Base-by-base conservation (phyloP, 2,113 vertebrate species). In the Pseudorasbora parva region DNA sequence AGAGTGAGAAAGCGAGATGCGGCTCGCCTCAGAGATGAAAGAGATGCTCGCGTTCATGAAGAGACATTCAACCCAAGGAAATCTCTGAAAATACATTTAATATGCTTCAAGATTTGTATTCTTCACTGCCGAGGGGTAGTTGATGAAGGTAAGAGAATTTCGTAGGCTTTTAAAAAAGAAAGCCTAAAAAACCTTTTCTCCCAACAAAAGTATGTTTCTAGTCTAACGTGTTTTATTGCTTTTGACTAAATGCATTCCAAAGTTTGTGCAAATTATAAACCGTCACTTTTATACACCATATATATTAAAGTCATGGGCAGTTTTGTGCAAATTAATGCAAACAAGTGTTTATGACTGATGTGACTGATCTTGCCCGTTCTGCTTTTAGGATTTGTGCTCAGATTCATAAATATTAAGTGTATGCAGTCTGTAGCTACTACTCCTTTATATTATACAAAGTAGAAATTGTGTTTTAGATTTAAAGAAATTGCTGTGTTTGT, bases 61-160 rank as follows among this genome's bases (percentile, higher is more conserved):
- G 71, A 66, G 41, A 47, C 23, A 76, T n/a, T 33, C 64, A 69
- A 47, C 51, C 30, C 17, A 60, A 37, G 33, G 30, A 54, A 25
- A 41, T 71, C 17, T 49, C 17, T 49, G 56, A 59, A n/a, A 43
- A 62, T 19, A 60, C 8, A 14, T 79, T 56, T 69, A 49, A 30
- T 27, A 56, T 68, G 72, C 57, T 78, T 19, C 27, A 23, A 51
- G 51, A 21, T 15, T 33, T 21, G 5, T 64, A 41, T 54, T 77
- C 60, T 54, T 75, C 59, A 27, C 30, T 69, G 33, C 14, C 30
- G 7, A 5, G 8, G 10, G 37, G 25, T 51, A 27, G 23, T 30
- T 54, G 37, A 12, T 30, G 43, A 19, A 86, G 81, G 85, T 86
- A 86, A 74, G 85, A 79, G 0, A 51, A 23, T 59, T 60, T 60